A percentile compares a stretch with the other conserved stretches of the same genome.
phyloP scores from a whole-genome alignment of 2,113 vertebrate genomes.

The Agelaius phoeniceus region DNA sequence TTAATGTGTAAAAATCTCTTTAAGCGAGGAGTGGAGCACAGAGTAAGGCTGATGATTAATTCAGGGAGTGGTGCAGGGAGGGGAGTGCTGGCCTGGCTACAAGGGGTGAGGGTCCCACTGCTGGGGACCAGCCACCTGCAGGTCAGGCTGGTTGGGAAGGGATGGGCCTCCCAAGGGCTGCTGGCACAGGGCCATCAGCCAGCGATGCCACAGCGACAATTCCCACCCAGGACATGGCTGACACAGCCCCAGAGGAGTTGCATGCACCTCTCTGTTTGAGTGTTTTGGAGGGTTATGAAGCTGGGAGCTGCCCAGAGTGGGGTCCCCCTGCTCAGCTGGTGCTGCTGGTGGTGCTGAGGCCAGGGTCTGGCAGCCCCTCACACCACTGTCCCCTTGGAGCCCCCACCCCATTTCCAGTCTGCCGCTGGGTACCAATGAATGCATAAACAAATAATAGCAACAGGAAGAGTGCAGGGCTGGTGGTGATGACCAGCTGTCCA shows the following conservation, averaged over 20 bases:
- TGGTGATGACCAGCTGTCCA: not conserved
- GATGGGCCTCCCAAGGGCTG: accelerated
- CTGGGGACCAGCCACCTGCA: not conserved
- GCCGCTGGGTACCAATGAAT: not conserved
- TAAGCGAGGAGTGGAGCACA: not conserved
- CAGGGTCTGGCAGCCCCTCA: not conserved
- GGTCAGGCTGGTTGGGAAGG: not conserved
- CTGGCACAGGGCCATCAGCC: not conserved
- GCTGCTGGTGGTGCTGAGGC: not conserved
- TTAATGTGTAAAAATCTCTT: slow-evolving; percentile 37
- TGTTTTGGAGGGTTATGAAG: not conserved
- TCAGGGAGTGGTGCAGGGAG: not conserved
- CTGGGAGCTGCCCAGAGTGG: not conserved
- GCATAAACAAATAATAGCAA: accelerated
- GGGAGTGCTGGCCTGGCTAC: accelerated
- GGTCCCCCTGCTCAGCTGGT: not conserved
- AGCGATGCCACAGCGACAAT: accelerated
- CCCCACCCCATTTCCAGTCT: not conserved
- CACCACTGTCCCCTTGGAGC: not conserved
- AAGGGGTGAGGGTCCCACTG: accelerated
- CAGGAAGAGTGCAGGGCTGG: not conserved
- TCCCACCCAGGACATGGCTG: not conserved
- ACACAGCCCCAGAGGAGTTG: not conserved
- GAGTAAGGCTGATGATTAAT: slow-evolving; percentile 44
- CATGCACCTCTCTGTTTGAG: not conserved